phyloP scores from a whole-genome alignment of 2,888 invertebrate genomes.

The Stomorhina lunata region DNA sequence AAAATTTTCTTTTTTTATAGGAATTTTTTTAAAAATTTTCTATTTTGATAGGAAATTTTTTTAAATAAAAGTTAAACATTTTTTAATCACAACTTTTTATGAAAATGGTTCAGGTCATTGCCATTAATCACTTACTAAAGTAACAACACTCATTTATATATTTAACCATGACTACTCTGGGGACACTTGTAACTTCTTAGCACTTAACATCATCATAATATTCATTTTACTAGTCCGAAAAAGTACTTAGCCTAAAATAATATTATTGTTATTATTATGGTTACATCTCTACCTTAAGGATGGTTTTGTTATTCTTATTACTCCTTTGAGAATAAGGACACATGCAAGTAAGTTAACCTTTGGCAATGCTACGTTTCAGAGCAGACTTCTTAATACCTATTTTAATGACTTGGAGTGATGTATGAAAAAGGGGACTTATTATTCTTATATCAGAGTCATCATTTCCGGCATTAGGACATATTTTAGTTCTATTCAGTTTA shows the following conservation, averaged over 20 bases:
- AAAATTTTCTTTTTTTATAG: too few species aligned
- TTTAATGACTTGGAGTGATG: neutral
- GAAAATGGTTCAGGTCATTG: slow-evolving; percentile 4
- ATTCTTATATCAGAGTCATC: too few species aligned
- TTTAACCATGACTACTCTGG: neutral
- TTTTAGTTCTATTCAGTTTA: too few species aligned
- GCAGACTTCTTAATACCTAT: too few species aligned
- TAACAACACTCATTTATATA: neutral
- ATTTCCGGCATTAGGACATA: too few species aligned
- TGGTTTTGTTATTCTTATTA: neutral
- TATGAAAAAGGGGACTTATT: too few species aligned
- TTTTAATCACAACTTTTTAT: too few species aligned
- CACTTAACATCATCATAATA: neutral
- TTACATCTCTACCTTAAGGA: neutral
- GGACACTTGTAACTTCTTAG: neutral
- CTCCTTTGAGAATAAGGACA: neutral
- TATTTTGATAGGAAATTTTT: too few species aligned
- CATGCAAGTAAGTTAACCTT: too few species aligned
- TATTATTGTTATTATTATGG: neutral
- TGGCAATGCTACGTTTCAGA: too few species aligned
- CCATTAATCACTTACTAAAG: slow-evolving; percentile 27
- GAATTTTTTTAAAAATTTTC: too few species aligned
- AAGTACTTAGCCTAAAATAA: neutral
- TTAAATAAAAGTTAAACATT: too few species aligned
- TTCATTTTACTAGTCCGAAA: neutral